phyloP scores from a whole-genome alignment of 2,888 invertebrate genomes.

The Saturnia pavonia region DNA sequence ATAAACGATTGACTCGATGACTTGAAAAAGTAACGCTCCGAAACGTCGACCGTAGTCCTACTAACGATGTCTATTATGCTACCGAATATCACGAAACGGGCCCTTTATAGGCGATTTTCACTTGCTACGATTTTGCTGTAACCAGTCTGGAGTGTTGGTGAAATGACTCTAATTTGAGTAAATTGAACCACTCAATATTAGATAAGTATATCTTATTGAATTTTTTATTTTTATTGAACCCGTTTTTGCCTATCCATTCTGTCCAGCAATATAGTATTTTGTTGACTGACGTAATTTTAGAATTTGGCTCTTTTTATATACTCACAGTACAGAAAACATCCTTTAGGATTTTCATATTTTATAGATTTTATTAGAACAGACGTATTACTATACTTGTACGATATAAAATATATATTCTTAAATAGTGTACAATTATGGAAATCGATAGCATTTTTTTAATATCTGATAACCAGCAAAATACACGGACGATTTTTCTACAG shows the following conservation, averaged over 20 bases:
- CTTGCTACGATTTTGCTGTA: slow-evolving; percentile 27
- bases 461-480: neutral
- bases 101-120: slow-evolving; percentile 51
- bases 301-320: no score
- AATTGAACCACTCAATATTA: slow-evolving; percentile 39
- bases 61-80: slow-evolving; percentile 77
- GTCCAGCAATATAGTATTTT: neutral
- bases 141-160: slow-evolving; percentile 24
- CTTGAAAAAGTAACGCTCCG: slow-evolving; percentile 79
- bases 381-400: no score
- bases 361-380: no score
- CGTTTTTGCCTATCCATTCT: neutral
- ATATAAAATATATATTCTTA: no score
- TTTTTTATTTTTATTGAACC: neutral
- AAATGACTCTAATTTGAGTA: slow-evolving; percentile 59
- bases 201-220: neutral
- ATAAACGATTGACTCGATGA: slow-evolving; percentile 81
- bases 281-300: no score
- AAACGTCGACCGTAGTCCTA: slow-evolving; percentile 64
- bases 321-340: no score
- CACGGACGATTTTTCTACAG: neutral
- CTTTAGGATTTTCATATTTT: no score
- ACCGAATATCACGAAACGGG: slow-evolving; percentile 54
- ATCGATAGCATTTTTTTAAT: no score
- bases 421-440: no score